Percentiles rank a stretch among this genome's conserved stretches.
Evolutionary conservation across 2,113 vertebrate genomes (phyloP).

Genomic region (Oplegnathus fasciatus): DNA sequence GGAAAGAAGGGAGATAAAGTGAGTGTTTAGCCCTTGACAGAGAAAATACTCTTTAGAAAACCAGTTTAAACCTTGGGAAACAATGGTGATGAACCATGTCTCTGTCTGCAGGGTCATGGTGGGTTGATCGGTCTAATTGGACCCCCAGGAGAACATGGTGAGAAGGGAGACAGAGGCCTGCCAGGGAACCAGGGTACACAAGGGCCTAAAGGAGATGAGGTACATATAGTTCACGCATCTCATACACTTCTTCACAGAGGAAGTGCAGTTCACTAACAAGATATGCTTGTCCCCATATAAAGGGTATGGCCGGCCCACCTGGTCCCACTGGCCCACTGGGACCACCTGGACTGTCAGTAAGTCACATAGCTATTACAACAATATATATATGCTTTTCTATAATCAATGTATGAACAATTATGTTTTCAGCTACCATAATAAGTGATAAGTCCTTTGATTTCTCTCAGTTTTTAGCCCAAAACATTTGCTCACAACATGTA

Average conservation of each 20-base stretch:
- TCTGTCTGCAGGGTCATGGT: conserved; percentile 87
- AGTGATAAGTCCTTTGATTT: neutral
- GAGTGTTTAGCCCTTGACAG: conserved; percentile 34
- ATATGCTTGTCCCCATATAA: conserved; percentile 38
- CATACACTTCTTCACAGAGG: neutral
- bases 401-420: neutral
- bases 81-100: conserved; percentile 32
- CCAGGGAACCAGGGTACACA: conserved; percentile 88
- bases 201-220: conserved; percentile 90
- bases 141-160: conserved; percentile 91
- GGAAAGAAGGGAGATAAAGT: conserved; percentile 94
- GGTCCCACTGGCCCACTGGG: conserved; percentile 90
- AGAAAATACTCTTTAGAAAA: neutral
- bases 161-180: conserved; percentile 93
- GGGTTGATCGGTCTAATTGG: conserved; percentile 92
- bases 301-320: conserved; percentile 85
- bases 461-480: neutral
- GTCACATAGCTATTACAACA: conserved; percentile 59
- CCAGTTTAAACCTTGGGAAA: conserved; percentile 9
- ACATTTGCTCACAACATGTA: no score
- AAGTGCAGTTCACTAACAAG: conserved; percentile 1
- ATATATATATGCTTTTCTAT: neutral
- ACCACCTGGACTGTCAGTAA: conserved; percentile 87
- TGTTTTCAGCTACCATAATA: neutral
- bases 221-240: conserved; percentile 59